Base-by-base conservation (phyloP, 1,140 invertebrate species). In the Galendromus occidentalis region DNA sequence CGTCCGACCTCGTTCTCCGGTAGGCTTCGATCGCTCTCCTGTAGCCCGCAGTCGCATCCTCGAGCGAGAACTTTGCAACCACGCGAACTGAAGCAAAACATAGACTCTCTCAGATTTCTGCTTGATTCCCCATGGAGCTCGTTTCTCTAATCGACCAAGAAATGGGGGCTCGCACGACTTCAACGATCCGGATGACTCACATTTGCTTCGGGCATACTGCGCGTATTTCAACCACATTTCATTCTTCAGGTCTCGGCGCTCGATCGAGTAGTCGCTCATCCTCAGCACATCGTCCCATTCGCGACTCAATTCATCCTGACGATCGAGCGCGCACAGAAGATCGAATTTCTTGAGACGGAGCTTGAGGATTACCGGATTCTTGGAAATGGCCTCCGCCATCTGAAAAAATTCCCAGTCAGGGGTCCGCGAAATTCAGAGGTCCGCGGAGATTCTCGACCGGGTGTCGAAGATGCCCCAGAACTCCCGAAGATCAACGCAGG, bases 201-300 rank as follows among this genome's bases (percentile, higher is more conserved):
- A 59, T 59, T 59, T 59, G 22, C 51, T 59, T 14, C 51, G 12
- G 12, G 51, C 51, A 59, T 59, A 59, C 33, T 59, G 51, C 33
- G 51, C 51, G 20, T 59, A 59, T 59, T 59, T 59, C 25, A 59
- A 22, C 51, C 51, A 59, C 25, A 59, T 18, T 14, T 14, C 25
- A 59, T 59, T 59, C 22, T 59, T 59, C 14, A 33, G 17, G 25
- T 59, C 22, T 25, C 25, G 51, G 6, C 33, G 25, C 14, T 33
- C 33, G 14, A 59, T 59, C 2, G 51, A 59, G 51, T 59, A 59
- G 25, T 59, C 51, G 51, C 51, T 59, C 51, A 59, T 59, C 22
- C 51, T 25, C 14, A 59, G 51, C 14, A 59, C 51, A 59, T 59
- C 51, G 22, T 59, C 51, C 51, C 51, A 59, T 25, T 59, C 51